A percentile compares a stretch with the other conserved stretches of the same genome.
phyloP scores from a whole-genome alignment of 2,797 vertebrate species.

The Gallinago stenura region DNA sequence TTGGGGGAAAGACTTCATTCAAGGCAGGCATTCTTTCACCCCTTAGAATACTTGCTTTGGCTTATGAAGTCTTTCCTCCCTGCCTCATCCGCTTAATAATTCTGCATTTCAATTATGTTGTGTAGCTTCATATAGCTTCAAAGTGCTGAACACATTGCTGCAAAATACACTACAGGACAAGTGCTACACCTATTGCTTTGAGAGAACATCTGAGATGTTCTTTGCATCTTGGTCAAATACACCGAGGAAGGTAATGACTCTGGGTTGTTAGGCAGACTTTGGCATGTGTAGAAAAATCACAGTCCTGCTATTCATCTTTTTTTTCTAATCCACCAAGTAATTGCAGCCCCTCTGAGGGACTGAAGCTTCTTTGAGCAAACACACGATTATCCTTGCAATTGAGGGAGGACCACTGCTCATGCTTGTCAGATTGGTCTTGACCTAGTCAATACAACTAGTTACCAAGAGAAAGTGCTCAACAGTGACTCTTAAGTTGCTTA shows the following conservation, averaged over 20 bases:
- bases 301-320: neutral
- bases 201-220: neutral
- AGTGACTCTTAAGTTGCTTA: neutral
- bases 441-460: neutral
- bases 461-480: neutral
- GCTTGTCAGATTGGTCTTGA: neutral
- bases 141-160: neutral
- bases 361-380: neutral
- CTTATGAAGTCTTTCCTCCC: neutral
- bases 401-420: neutral
- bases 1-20: neutral
- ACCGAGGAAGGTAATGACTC: neutral
- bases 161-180: neutral
- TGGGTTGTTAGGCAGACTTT: neutral
- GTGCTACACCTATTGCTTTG: neutral
- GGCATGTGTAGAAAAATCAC: neutral
- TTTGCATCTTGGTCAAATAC: neutral
- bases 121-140: neutral
- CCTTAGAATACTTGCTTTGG: neutral
- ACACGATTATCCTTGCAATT: accelerated
- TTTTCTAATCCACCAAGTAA: neutral
- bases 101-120: neutral
- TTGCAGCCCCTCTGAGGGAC: neutral
- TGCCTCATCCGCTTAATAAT: neutral
- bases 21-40: neutral